Base-by-base conservation (phyloP, 2,888 invertebrate genomes). In the Amphipoea oculea region DNA sequence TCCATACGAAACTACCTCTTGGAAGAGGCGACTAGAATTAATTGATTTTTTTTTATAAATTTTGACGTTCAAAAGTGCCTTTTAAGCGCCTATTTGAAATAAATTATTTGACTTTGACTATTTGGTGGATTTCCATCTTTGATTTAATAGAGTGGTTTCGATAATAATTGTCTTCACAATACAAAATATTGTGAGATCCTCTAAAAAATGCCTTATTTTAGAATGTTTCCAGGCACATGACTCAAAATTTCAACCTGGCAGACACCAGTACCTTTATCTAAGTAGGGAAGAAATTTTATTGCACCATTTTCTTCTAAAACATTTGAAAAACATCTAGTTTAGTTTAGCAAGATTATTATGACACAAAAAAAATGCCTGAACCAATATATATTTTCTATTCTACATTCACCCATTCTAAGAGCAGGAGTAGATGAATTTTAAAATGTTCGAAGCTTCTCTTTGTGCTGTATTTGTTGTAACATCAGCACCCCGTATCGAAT, bases 361-460 rank as follows among this genome's bases (percentile, higher is more conserved):
- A 29, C n/a, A 12, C 29, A 62, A 62, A 62, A 62, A n/a, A 12
- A 60, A 57, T 11, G 57, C 57, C 57, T 12, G 14, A 42, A 1
- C 9, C 4, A 67, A 17, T 2, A 67, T 63, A 23, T 42, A 29
- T 29, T 29, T 62, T 40, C 48, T 40, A 51, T 83, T 79, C 78
- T 20, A 54, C 40, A 60, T 77, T 83, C 11, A 66, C 14, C 29
- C n/a, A 82, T 69, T 84, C 77, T 51, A 84, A 82, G 82, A 69
- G 60, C 51, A 70, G 20, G 60, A 74, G 85, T 74, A 80, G 78
- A 89, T 88, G 88, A 89, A 91, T 91, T 90, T 90, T 88, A 89
- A 91, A 90, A 89, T 85, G 54, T 88, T 86, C 88, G 76, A 88
- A 89, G 68, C 76, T 45, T 12, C 57, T 76, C 63, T 84, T 82